These are phyloP conservation scores for Lateolabrax maculatus DNA, from an alignment of 2,797 vertebrate genomes.

Conservation along the genomic window DNA sequence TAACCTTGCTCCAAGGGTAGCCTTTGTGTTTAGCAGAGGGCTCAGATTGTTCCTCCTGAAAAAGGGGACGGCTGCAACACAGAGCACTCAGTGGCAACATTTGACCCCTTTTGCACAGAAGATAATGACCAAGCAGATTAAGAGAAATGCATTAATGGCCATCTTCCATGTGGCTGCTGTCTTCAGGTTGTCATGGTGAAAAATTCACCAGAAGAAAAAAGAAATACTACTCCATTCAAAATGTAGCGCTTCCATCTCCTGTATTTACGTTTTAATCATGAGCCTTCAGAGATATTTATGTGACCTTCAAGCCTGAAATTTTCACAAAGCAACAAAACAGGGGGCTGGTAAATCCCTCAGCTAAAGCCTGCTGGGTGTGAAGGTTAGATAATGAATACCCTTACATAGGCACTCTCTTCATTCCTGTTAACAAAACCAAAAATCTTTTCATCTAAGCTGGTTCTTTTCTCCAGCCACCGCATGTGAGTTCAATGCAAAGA, in stretches of 20 bases:
- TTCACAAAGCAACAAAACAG: constrained; percentile 70
- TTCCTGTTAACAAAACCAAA: constrained; percentile 47
- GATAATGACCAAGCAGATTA: constrained; percentile 74
- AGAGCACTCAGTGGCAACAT: constrained; percentile 66
- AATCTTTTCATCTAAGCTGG: constrained; percentile 47
- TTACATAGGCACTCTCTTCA: constrained; percentile 44
- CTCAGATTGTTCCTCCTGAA: constrained; percentile 71
- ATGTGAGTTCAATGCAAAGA: constrained; percentile 20
- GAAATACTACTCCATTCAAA: constrained; percentile 29
- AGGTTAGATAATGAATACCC: constrained; percentile 76
- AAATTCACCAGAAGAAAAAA: constrained; percentile 4
- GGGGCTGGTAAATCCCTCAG: constrained; percentile 66
- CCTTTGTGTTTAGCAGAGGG: constrained; percentile 73
- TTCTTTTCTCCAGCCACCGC: not conserved
- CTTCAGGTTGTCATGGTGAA: constrained; percentile 73
- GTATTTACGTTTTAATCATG: constrained; percentile 61
- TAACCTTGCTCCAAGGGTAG: constrained; percentile 79
- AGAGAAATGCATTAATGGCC: constrained; percentile 61
- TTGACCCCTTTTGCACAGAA: constrained; percentile 72
- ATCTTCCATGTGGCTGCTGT: constrained; percentile 48
- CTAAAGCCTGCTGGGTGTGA: constrained; percentile 69
- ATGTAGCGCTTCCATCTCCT: constrained; percentile 31
- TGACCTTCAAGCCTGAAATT: constrained; percentile 72
- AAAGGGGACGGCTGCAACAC: constrained; percentile 58
- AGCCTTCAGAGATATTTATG: constrained; percentile 56